Conservation (phyloP, 2,888 invertebrate genomes). For the Drosophila neonasuta region DNA sequence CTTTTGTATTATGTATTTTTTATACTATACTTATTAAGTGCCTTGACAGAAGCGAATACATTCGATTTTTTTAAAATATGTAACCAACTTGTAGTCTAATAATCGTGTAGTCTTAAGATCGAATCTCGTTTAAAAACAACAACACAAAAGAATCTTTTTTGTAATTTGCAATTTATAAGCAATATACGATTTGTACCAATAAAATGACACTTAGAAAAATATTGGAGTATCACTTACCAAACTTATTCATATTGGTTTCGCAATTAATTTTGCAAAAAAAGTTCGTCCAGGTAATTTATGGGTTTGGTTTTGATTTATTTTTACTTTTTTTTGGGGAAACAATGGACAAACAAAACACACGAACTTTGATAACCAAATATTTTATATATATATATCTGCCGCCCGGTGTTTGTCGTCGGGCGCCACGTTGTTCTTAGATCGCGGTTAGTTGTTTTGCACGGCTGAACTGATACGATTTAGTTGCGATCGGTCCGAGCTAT, state of each 20-base stretch:
- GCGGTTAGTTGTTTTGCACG: constrained; percentile 48
- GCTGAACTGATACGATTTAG: constrained; percentile 48
- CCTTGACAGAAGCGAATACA: constrained; percentile 16
- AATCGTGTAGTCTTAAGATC: constrained; percentile 41
- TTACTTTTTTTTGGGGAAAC: constrained; percentile 27
- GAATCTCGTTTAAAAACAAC: constrained; percentile 3
- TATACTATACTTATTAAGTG: too few species aligned
- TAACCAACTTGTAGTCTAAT: constrained; percentile 28
- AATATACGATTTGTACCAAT: constrained; percentile 30
- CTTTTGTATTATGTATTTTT: too few species aligned
- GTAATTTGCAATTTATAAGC: constrained; percentile 28
- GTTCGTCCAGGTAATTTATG: constrained; percentile 9
- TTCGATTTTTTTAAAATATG: constrained; percentile 28
- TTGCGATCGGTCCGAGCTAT: constrained; percentile 52
- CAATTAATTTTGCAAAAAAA: constrained; percentile 5
- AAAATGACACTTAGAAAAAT: constrained; percentile 32
- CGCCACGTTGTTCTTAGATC: constrained; percentile 54
- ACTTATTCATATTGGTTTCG: constrained; percentile 65
- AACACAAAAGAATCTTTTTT: constrained; percentile 28
- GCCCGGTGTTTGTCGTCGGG: constrained; percentile 59
- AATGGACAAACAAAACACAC: constrained; percentile 58
- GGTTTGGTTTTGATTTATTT: not conserved
- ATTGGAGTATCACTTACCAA: constrained; percentile 54
- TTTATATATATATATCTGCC: constrained; percentile 46
- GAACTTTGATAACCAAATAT: constrained; percentile 60